These are phyloP conservation scores for Cryptoblepharus egeriae DNA, from an alignment of 2,797 vertebrate genomes.

Conservation along the genomic window DNA sequence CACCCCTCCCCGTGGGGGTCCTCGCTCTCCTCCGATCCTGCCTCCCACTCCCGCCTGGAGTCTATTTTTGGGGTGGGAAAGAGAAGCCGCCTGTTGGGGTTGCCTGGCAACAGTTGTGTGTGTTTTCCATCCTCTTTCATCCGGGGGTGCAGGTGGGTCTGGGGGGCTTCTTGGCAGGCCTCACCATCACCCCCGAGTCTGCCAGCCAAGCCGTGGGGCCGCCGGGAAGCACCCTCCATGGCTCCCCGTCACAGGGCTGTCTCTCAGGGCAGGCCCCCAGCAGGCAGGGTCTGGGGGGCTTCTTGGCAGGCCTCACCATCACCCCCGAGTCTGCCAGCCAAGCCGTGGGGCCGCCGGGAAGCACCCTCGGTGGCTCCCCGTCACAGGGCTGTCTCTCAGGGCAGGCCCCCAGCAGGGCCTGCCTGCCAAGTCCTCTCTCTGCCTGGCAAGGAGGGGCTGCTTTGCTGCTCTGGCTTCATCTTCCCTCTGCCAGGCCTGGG, in stretches of 20 bases:
- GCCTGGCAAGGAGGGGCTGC: no score
- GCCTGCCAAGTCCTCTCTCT: no score
- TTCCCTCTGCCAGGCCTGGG: conserved; percentile 28
- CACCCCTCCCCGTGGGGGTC: neutral
- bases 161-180: neutral
- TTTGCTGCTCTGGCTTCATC: conserved; percentile 21
- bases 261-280: neutral
- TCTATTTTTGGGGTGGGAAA: conserved; percentile 32
- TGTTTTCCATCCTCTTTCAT: no score
- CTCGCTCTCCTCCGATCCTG: neutral
- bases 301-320: no score
- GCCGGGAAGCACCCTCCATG: no score
- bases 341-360: no score
- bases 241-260: neutral
- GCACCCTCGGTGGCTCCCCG: neutral
- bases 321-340: no score
- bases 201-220: no score
- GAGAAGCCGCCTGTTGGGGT: neutral
- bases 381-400: neutral
- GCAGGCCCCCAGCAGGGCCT: neutral
- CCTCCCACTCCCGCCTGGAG: neutral
- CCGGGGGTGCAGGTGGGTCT: no score
- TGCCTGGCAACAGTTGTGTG: conserved; percentile 7
- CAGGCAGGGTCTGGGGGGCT: no score
- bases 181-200: no score